Evolutionary conservation across 2,113 vertebrate species (phyloP).

Genomic region (Glaucomys volans): DNA sequence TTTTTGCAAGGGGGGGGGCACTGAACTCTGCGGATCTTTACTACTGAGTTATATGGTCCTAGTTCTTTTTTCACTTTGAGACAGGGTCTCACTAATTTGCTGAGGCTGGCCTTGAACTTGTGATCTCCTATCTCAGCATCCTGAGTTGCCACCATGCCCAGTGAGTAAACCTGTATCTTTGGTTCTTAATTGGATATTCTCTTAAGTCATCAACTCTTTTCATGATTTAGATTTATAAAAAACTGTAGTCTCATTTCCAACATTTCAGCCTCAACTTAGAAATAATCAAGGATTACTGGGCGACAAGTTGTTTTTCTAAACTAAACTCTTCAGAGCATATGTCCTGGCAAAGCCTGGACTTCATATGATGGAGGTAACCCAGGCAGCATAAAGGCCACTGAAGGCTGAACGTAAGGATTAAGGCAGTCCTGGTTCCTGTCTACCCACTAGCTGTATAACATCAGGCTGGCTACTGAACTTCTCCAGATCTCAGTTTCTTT

Average conservation of each 20-base stretch:
- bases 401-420: background rate
- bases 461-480: slow-evolving; percentile 2
- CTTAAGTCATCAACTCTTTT: background rate
- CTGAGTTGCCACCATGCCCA: background rate
- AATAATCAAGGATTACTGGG: background rate
- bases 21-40: background rate
- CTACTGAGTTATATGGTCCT: background rate
- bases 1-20: no score
- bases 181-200: background rate
- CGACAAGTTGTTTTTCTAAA: background rate
- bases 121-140: background rate
- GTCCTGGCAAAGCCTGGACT: background rate
- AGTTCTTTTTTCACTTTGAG: background rate
- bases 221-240: background rate
- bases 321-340: background rate
- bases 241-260: background rate
- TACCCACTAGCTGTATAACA: background rate
- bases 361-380: background rate
- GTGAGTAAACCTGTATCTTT: background rate
- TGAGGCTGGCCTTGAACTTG: background rate
- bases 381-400: background rate
- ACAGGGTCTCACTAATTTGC: background rate
- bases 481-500: slow-evolving; percentile 19
- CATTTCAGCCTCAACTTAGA: background rate
- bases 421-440: background rate